Conservation (phyloP, 1,140 invertebrate genomes). For the Globodera ellingtonae region DNA sequence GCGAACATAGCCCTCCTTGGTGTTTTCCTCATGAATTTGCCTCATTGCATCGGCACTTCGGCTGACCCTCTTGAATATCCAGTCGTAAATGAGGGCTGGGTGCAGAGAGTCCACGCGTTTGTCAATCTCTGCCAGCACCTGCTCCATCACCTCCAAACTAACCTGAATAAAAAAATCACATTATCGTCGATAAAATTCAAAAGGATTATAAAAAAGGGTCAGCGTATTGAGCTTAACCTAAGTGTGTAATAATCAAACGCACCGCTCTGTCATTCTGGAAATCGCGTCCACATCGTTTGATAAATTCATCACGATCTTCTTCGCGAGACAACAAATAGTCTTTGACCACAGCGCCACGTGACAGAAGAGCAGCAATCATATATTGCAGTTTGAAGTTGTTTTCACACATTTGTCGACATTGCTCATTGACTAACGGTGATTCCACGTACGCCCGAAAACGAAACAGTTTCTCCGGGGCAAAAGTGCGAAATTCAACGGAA, state of each 20-base stretch:
- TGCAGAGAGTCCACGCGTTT: conserved; percentile 34
- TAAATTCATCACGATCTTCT: conserved; percentile 31
- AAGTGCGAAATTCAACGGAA: conserved; percentile 36
- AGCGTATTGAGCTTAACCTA: no score
- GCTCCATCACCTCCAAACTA: conserved; percentile 41
- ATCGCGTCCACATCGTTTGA: conserved; percentile 9
- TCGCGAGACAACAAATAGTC: conserved; percentile 38
- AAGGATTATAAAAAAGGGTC: no score
- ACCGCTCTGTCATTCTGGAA: conserved; percentile 36
- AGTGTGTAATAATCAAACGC: neutral
- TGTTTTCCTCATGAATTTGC: conserved; percentile 40
- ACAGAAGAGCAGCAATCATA: conserved; percentile 50
- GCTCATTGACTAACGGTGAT: conserved; percentile 33
- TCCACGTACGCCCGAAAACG: conserved; percentile 21
- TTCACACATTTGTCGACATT: conserved; percentile 27
- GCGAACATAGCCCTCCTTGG: conserved; percentile 42
- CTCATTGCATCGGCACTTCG: conserved; percentile 24
- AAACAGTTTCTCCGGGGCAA: neutral
- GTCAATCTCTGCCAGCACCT: conserved; percentile 34
- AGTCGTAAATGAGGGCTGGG: conserved; percentile 38
- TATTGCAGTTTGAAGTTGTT: conserved; percentile 45
- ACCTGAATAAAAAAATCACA: conserved; percentile 34
- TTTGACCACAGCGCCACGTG: conserved; percentile 49
- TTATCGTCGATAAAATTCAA: neutral
- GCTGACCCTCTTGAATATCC: conserved; percentile 17